Evolutionary conservation across 53 echinoderm and acorn worm species (phyloP).

Genomic region (Zoroaster sp.): DNA sequence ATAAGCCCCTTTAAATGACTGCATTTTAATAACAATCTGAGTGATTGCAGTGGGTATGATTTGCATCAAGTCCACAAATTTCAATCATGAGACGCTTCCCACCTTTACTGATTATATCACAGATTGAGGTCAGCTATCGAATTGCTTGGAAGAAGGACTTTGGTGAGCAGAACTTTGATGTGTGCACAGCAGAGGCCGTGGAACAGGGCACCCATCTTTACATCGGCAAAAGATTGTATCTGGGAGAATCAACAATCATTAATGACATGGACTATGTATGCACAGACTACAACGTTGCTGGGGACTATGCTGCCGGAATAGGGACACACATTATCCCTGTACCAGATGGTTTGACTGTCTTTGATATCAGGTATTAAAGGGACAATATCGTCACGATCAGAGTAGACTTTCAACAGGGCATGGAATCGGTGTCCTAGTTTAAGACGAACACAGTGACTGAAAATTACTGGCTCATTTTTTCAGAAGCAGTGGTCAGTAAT

Average conservation of each 20-base stretch:
- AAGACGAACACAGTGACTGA: too few species aligned
- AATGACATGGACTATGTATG: slow-evolving; percentile 41
- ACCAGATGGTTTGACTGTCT: not conserved
- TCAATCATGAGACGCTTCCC: not conserved
- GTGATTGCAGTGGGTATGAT: too few species aligned
- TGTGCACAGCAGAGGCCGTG: not conserved
- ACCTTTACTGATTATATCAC: not conserved
- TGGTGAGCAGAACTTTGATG: slow-evolving; percentile 21
- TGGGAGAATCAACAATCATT: not conserved
- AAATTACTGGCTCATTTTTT: too few species aligned
- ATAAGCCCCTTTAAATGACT: too few species aligned
- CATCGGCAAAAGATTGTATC: slow-evolving; percentile 5
- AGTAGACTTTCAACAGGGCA: too few species aligned
- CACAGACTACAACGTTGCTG: slow-evolving; percentile 38
- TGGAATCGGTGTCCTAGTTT: too few species aligned
- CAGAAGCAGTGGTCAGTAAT: too few species aligned
- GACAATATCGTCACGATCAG: too few species aligned
- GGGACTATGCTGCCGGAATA: slow-evolving; percentile 33
- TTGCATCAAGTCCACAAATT: not conserved
- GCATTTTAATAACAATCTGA: too few species aligned
- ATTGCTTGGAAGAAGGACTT: slow-evolving; percentile 50
- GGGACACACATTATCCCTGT: not conserved
- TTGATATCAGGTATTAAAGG: slow-evolving; percentile 1
- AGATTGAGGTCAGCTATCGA: slow-evolving; percentile 40
- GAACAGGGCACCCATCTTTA: not conserved